Base-by-base conservation (phyloP, 2,113 vertebrate genomes). In the Anarrhichthys ocellatus region DNA sequence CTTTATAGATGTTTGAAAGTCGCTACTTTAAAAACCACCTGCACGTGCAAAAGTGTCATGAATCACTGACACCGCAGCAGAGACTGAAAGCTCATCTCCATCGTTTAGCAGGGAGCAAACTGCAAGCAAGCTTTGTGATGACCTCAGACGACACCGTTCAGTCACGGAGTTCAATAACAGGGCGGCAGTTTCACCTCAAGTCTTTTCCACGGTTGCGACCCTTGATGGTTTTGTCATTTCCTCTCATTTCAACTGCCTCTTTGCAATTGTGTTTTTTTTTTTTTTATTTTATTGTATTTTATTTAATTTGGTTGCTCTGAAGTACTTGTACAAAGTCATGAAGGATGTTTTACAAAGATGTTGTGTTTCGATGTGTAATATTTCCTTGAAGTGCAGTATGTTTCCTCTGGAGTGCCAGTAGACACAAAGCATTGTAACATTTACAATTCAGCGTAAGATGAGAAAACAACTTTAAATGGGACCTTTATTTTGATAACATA, bases 231-330 rank as follows among this genome's bases (percentile, higher is more conserved):
- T 58, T 71, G 22, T 73, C 34, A 52, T 80, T 71, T 63, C 52
- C 61, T 72, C 69, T 73, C 54, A 83, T 90, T 76, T 74, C 27
- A 80, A 64, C 63, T 42, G 52, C 71, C 63, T 87, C 24, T 48
- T 56, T 83, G 67, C 69, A 65, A 76, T 63, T 32, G 14, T 85
- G 40, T 88, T 15, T 81, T 76, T 22, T 74, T 74, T 72, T 70
- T 36, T 61, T 42, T 42, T 34, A 20, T 80, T 84, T 46, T 78
- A 58, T 72, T 84, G 20, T 82, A 67, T 82, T 87, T 84, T 84
- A 91, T 93, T 91, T 93, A 88, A 90, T 81, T 32, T 50, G 29
- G 40, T 83, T 66, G n/a, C 38, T 80, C 44, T 65, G 15, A 85
- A 69, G 34, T 76, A 80, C 62, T 84, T 88, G 83, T 85, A 76